Percentiles rank a stretch among this genome's conserved stretches.
These are phyloP conservation scores for Stegastes partitus DNA, from an alignment of 2,113 vertebrate species.

Conservation along the genomic window DNA sequence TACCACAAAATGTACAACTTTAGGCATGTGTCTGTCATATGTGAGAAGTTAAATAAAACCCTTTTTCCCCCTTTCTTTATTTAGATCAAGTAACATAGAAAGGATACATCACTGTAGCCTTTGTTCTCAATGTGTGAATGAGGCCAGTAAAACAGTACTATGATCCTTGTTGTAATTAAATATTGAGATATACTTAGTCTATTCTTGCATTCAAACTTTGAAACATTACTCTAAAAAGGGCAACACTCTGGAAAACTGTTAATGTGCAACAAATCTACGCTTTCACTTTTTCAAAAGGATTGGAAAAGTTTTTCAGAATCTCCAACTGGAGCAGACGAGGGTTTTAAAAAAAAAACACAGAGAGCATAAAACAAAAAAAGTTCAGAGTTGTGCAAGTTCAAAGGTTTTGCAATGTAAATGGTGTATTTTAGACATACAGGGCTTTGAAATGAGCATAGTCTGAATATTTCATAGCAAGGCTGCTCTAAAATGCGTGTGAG, in stretches of 20 bases:
- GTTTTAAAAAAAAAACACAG: background rate
- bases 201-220: background rate
- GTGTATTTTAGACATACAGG: constrained; percentile 16
- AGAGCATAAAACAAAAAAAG: background rate
- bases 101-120: background rate
- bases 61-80: background rate
- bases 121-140: background rate
- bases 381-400: constrained; percentile 22
- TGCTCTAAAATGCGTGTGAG: constrained; percentile 30
- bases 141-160: background rate
- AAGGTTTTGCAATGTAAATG: constrained; percentile 21
- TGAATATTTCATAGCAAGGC: constrained; percentile 54
- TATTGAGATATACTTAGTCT: background rate
- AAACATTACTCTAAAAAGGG: background rate
- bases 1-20: background rate
- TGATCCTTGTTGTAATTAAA: background rate
- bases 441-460: constrained; percentile 27
- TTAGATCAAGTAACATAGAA: background rate
- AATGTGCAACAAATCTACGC: too few species aligned
- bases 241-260: too few species aligned
- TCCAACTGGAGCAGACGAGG: background rate
- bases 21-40: background rate
- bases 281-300: background rate
- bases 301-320: background rate
- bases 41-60: background rate